phyloP scores from a whole-genome alignment of 2,113 vertebrate genomes.

The Prietella phreatophila region DNA sequence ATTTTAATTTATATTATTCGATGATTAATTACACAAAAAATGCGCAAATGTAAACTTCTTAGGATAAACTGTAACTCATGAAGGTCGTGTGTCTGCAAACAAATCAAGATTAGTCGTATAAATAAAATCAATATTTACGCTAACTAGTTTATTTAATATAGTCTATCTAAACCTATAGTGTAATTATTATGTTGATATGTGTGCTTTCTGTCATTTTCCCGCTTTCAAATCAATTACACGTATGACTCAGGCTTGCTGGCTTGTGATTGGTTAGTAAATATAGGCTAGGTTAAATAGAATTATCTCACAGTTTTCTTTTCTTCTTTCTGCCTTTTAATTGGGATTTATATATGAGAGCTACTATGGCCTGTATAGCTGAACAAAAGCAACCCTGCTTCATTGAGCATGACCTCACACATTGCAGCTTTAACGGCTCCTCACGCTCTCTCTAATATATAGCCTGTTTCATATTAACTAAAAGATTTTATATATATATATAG shows the following conservation, averaged over 20 bases:
- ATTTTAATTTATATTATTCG: background rate
- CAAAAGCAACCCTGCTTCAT: constrained; percentile 44
- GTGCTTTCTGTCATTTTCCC: background rate
- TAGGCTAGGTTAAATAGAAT: background rate
- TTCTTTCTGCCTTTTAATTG: constrained; percentile 51
- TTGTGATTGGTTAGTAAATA: constrained; percentile 30
- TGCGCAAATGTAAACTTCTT: background rate
- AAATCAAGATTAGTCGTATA: background rate
- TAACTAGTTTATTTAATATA: background rate
- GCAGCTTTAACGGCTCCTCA: background rate
- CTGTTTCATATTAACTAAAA: background rate
- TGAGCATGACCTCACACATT: constrained; percentile 47
- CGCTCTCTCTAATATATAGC: background rate
- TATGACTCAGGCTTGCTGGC: background rate
- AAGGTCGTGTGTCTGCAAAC: background rate
- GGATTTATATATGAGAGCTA: constrained; percentile 35
- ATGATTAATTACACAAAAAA: background rate
- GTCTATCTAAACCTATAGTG: background rate
- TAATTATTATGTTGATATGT: background rate
- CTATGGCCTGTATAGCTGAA: constrained; percentile 18
- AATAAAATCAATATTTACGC: background rate
- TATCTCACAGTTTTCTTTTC: constrained; percentile 44
- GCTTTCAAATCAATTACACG: constrained; percentile 14
- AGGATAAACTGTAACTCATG: background rate
- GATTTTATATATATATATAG: background rate